Base-by-base conservation (phyloP, 2,888 invertebrate species). In the Frankliniella fusca region DNA sequence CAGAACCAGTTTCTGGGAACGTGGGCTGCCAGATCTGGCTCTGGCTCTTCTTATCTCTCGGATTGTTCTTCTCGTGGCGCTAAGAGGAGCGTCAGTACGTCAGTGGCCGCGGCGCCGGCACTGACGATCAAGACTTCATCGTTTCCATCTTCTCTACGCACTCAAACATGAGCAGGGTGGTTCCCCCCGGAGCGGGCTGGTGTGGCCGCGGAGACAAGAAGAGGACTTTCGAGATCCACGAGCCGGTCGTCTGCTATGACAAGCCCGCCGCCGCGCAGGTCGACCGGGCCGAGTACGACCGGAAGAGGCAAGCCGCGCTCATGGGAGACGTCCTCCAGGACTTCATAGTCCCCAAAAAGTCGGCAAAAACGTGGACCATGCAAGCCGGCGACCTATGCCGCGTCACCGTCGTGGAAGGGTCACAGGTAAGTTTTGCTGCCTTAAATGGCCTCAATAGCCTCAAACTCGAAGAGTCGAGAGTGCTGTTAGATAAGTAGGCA, bases 301-400 rank as follows among this genome's bases (percentile, higher is more conserved):
- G 76, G 9, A 27, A 80, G 79, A 23, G 84, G 11, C 80, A 81
- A 20, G 76, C 81, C 18, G 84, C 84, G 3, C 81, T 84, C n/a
- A 23, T 49, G 11, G 84, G 84, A 11, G 79, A 82, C 3, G 27
- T 49, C 50, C 48, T 83, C 11, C 82, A 80, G 20, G 81, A 83
- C 48, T 27, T 83, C 12, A 48, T 27, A 8, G 83, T 84, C n/a
- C 83, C 84, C 80, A 82, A 83, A 81, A 83, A 80, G 65, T 84
- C 84, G 81, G 86, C 85, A 11, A 83, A 83, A 83, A 85, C 86
- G 15, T 86, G 86, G 86, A 83, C 84, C 81, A 83, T 86, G 80
- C 83, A 84, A 82, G 82, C 83, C 65, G 86, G 86, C 12, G 86
- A 86, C 70, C 79, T 86, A 12, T 86, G 86, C 82, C 84, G 86